Evolutionary conservation across 2,888 invertebrate genomes (phyloP), one percentile per base, ranked within the genome.

Genomic region (Euspilapteryx auroguttella): DNA sequence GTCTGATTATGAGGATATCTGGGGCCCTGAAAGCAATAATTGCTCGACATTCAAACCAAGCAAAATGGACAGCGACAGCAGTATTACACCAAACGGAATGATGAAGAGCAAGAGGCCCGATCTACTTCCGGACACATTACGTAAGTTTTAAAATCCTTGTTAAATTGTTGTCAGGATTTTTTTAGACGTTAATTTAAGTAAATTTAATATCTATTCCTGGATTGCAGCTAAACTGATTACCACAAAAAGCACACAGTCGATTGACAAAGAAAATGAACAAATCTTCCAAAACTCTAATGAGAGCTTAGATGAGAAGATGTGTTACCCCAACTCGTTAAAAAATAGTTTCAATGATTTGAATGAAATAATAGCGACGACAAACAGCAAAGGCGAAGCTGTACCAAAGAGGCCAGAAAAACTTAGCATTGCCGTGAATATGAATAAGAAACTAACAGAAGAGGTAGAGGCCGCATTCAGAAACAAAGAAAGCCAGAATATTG

Each of bases 1-100:
- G 25, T 94, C 94, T 44, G 95, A 95, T 62, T 95, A 95, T 52
- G 95, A 95, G 68, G 95, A 95, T 54, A 86, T 95, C 42, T 95
- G 95, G 94, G 83, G 87, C 36, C 82, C 84, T 29, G 83, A 83
- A 48, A 55, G 58, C 35, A 73, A 71, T 37, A 64, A 55, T 35
- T 69, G 75, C 38, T 64, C 78, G 21, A 66, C 73, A 12, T 76
- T 78, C 34, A 66, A 75, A 42, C 68, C 79, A 39, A 43, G 63
- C 42, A 63, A 62, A 44, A 37, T 46, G 29, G 71, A 69, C 37
- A 64, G 55, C 40, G 66, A n/a, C 29, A 33, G 11, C 10, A 63
- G 49, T 35, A 62, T 59, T 34, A 44, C 57, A 13, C 76, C 68
- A 34, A 75, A 80, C 36, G 79, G 79, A 8, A 34, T 71, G 6